phyloP scores from a whole-genome alignment of 2,888 invertebrate species.

The Allygus modestus region DNA sequence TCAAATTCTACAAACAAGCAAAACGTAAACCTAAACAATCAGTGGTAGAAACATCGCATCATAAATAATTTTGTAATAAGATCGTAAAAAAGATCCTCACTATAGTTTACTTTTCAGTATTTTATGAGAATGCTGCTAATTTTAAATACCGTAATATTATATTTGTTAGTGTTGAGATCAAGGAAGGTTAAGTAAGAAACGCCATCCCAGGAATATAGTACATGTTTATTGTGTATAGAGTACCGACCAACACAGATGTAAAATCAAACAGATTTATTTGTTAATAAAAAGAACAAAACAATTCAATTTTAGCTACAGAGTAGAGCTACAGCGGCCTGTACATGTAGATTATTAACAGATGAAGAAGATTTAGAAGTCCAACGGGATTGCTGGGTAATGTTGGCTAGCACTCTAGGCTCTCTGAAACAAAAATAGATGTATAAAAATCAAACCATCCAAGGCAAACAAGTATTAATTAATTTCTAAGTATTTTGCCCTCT shows the following conservation, averaged over 20 bases:
- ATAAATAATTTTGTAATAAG: too few species aligned
- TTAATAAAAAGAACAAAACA: constrained; percentile 59
- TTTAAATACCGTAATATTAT: too few species aligned
- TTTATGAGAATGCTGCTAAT: too few species aligned
- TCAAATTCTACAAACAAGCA: too few species aligned
- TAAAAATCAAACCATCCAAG: too few species aligned
- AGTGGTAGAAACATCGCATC: too few species aligned
- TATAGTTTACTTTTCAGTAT: too few species aligned
- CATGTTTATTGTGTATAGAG: constrained; percentile 53
- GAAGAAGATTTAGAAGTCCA: constrained; percentile 48
- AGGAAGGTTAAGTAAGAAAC: neutral
- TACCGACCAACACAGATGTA: constrained; percentile 52
- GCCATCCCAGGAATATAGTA: constrained; percentile 28
- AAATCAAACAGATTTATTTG: constrained; percentile 58
- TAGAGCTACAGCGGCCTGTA: constrained; percentile 49
- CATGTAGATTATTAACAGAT: constrained; percentile 54
- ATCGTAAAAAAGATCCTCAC: too few species aligned
- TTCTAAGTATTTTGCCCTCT: too few species aligned
- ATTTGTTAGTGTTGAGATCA: too few species aligned
- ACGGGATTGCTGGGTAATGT: constrained; percentile 24
- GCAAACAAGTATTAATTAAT: too few species aligned
- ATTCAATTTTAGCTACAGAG: constrained; percentile 48
- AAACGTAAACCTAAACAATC: too few species aligned
- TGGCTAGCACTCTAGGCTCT: constrained; percentile 54
- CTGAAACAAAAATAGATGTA: constrained; percentile 42